These are phyloP conservation scores for Pasiphila rectangulata DNA, from an alignment of 2,888 invertebrate species.

Conservation along the genomic window DNA sequence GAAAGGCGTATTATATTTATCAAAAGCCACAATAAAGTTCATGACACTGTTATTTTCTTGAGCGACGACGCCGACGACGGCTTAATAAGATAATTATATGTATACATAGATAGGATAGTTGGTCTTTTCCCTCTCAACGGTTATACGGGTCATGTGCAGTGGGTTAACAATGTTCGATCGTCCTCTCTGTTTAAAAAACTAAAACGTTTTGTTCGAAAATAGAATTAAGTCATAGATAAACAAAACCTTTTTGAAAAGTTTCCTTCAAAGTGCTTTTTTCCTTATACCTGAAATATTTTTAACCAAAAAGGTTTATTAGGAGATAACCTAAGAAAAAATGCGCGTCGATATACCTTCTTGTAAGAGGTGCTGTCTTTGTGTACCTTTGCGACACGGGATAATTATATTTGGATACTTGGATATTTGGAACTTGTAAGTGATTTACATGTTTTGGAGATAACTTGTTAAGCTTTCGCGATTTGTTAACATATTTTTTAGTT, in stretches of 20 bases:
- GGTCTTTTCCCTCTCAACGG: slow-evolving; percentile 23
- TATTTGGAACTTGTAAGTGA: slow-evolving; percentile 2
- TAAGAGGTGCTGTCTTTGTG: slow-evolving; percentile 4
- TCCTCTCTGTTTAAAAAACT: neutral
- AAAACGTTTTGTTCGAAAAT: slow-evolving; percentile 7
- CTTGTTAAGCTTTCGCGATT: too few species aligned
- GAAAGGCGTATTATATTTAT: too few species aligned
- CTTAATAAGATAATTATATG: slow-evolving; percentile 35
- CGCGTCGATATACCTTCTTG: slow-evolving; percentile 29
- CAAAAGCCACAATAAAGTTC: too few species aligned
- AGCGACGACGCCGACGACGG: slow-evolving; percentile 16
- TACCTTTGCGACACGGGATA: slow-evolving; percentile 5
- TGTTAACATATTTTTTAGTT: too few species aligned
- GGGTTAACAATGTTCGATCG: neutral
- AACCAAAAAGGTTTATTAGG: neutral
- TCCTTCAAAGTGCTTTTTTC: neutral
- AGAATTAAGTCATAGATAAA: neutral
- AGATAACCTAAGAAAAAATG: slow-evolving; percentile 31
- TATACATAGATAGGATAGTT: slow-evolving; percentile 25
- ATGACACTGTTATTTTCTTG: slow-evolving; percentile 27
- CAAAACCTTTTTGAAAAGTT: neutral
- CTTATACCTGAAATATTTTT: neutral
- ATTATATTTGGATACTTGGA: slow-evolving; percentile 4
- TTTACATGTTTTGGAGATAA: too few species aligned
- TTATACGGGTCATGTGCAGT: slow-evolving; percentile 7